Conservation (phyloP, 1,140 invertebrate genomes). For the Radopholus similis region DNA sequence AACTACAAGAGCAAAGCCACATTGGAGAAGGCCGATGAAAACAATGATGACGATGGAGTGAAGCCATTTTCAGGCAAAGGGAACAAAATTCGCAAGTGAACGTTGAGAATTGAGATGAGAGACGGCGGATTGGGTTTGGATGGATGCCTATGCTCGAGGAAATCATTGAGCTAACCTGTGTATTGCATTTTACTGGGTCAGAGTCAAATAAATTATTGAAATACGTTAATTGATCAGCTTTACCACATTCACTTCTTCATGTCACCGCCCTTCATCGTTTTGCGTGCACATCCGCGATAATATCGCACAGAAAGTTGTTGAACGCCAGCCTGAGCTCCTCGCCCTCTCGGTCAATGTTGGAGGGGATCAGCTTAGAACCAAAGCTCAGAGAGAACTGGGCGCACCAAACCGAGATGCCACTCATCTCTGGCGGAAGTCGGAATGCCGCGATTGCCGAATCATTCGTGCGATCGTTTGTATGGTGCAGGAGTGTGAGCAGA, state of each 20-base stretch:
- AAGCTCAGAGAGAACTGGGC: background rate
- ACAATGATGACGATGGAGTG: background rate
- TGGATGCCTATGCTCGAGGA: no score
- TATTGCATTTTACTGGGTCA: background rate
- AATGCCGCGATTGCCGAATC: conserved; percentile 47
- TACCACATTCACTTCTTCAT: background rate
- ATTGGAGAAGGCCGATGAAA: conserved; percentile 17
- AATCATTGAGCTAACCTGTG: no score
- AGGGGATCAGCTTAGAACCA: conserved; percentile 22
- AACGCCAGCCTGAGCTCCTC: conserved; percentile 40
- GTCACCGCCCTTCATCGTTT: no score
- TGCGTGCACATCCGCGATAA: conserved; percentile 27
- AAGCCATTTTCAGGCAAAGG: conserved; percentile 18
- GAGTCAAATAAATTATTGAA: background rate
- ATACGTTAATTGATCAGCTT: background rate
- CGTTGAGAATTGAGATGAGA: background rate
- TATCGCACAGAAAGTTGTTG: conserved; percentile 43
- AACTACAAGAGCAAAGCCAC: conserved; percentile 48
- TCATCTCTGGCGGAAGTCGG: conserved; percentile 46
- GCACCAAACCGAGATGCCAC: conserved; percentile 23
- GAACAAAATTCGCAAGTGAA: conserved; percentile 4
- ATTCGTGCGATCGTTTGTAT: conserved; percentile 43
- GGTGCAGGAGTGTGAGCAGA: conserved; percentile 26
- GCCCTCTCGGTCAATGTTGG: conserved; percentile 40
- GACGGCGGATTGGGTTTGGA: background rate